Conservation (phyloP, 64 coral and sea anemone species). For the Acropora tenuis region DNA sequence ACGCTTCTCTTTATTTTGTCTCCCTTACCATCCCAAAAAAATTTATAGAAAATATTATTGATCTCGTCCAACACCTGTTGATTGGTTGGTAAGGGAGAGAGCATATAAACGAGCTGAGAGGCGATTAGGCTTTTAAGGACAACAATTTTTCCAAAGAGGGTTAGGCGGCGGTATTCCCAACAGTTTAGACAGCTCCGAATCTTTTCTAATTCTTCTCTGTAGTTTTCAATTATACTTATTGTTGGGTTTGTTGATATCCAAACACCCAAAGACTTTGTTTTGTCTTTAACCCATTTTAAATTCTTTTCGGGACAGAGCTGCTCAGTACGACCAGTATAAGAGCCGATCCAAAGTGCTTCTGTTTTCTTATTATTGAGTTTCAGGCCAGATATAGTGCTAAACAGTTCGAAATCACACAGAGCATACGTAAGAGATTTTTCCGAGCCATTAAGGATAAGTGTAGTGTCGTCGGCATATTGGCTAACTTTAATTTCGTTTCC, state of each 20-base stretch:
- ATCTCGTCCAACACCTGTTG: background rate
- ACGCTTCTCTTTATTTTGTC: no score
- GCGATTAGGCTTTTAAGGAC: conserved; percentile 16
- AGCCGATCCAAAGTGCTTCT: conserved; percentile 40
- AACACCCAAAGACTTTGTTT: conserved; percentile 11
- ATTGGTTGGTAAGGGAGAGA: conserved; percentile 18
- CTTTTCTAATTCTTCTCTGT: background rate
- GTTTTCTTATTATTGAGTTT: background rate
- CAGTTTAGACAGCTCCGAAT: background rate
- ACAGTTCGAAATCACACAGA: no score
- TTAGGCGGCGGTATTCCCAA: background rate
- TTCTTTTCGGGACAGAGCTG: background rate
- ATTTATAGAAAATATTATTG: no score
- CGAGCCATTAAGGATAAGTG: no score
- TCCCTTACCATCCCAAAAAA: no score
- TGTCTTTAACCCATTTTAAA: conserved; percentile 37
- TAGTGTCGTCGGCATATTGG: no score
- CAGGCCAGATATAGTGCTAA: no score
- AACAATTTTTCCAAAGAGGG: conserved; percentile 5
- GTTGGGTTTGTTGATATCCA: conserved; percentile 8
- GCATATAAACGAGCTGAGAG: conserved; percentile 16
- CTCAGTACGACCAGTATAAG: background rate
- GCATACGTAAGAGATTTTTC: no score
- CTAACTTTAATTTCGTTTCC: no score
- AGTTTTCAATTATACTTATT: background rate